phyloP scores from a whole-genome alignment of 2,888 invertebrate species.

The Panorpa germanica region DNA sequence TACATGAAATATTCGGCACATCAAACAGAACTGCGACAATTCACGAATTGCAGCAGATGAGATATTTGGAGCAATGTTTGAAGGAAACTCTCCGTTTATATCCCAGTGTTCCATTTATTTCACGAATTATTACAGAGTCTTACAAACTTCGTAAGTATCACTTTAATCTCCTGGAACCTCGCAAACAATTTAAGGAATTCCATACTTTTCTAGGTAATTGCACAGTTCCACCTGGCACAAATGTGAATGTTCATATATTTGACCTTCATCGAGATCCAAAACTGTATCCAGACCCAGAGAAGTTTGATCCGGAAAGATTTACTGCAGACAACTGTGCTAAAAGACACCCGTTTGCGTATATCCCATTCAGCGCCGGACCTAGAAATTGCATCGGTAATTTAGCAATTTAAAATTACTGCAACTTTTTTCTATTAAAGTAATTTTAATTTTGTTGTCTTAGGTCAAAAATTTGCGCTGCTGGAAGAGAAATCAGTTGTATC shows the following conservation, averaged over 20 bases:
- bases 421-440: too few species aligned
- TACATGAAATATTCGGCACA: too few species aligned
- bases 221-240: slow-evolving; percentile 28
- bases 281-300: slow-evolving; percentile 29
- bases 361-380: slow-evolving; percentile 37
- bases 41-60: too few species aligned
- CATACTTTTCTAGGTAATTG: slow-evolving; percentile 19
- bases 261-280: slow-evolving; percentile 28
- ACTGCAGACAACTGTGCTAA: slow-evolving; percentile 31
- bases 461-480: slow-evolving; percentile 20
- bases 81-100: too few species aligned
- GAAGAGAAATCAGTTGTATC: slow-evolving; percentile 18
- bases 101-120: too few species aligned
- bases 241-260: slow-evolving; percentile 28
- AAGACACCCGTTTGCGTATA: slow-evolving; percentile 34
- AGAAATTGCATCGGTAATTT: slow-evolving; percentile 34
- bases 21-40: too few species aligned
- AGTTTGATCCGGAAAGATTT: slow-evolving; percentile 35
- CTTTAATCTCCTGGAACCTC: too few species aligned
- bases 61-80: too few species aligned
- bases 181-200: not conserved
- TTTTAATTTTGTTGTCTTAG: slow-evolving; percentile 21
- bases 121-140: too few species aligned
- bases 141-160: too few species aligned
- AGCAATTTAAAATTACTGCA: too few species aligned